phyloP scores from a whole-genome alignment of 2,888 invertebrate genomes.

The Chymomyza amoena region DNA sequence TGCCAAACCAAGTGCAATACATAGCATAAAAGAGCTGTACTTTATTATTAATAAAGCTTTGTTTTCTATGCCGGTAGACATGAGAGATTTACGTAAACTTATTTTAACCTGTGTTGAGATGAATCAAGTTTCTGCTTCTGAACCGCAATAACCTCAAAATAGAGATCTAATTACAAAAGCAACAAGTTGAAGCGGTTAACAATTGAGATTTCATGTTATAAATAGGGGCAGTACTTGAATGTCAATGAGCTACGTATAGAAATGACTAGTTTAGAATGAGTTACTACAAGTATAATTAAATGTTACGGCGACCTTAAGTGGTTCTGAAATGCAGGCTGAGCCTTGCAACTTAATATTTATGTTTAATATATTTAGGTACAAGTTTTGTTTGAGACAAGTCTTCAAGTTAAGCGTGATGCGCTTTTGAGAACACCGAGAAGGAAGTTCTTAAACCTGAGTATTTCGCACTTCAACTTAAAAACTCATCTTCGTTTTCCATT shows the following conservation, averaged over 20 bases:
- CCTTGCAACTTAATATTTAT: too few relatives aligned
- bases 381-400: too few relatives aligned
- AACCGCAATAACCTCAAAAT: constrained; percentile 29
- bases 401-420: too few relatives aligned
- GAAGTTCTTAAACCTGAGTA: too few relatives aligned
- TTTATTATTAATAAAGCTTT: constrained; percentile 34
- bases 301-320: too few relatives aligned
- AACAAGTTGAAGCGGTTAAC: background rate
- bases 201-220: background rate
- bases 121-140: constrained; percentile 1
- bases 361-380: too few relatives aligned
- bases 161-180: constrained; percentile 22
- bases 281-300: too few relatives aligned
- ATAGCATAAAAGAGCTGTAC: constrained; percentile 25
- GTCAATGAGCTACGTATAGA: background rate
- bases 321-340: too few relatives aligned
- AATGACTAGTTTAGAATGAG: too few relatives aligned
- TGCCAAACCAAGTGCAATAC: constrained; percentile 31
- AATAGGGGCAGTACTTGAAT: background rate
- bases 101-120: background rate
- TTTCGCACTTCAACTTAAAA: too few relatives aligned
- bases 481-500: too few relatives aligned
- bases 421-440: too few relatives aligned
- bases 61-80: constrained; percentile 24
- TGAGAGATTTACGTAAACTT: background rate